These are phyloP conservation scores for Idaea biselata DNA, from an alignment of 2,888 invertebrate genomes.

Conservation along the genomic window DNA sequence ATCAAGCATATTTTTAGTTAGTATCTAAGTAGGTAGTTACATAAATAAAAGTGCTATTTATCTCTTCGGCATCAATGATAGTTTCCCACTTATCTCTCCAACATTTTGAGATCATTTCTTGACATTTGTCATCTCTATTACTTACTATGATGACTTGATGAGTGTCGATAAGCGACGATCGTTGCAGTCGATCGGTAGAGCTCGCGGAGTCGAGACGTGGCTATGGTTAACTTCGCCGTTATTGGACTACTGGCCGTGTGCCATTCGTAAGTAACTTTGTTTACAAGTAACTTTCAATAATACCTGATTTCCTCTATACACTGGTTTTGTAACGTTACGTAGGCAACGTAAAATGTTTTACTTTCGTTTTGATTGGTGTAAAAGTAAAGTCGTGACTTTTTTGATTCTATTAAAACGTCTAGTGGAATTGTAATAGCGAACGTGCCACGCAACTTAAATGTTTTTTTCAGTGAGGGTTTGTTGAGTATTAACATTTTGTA, in stretches of 20 bases:
- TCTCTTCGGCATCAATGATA: neutral
- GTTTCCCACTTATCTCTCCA: constrained; percentile 40
- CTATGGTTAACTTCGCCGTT: constrained; percentile 48
- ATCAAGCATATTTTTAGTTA: too few relatives aligned
- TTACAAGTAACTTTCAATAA: constrained; percentile 33
- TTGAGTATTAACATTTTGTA: neutral
- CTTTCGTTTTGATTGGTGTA: neutral
- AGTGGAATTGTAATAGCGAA: neutral
- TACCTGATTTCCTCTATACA: constrained; percentile 8
- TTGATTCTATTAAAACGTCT: neutral
- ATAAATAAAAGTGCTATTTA: neutral
- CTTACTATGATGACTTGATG: constrained; percentile 15
- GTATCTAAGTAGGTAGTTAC: too few relatives aligned
- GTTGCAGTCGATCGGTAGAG: constrained; percentile 44
- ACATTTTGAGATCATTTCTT: constrained; percentile 39
- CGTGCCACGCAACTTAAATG: neutral
- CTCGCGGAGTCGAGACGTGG: constrained; percentile 47
- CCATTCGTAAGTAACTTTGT: constrained; percentile 60
- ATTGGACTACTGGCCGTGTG: constrained; percentile 58
- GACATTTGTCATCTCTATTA: constrained; percentile 41
- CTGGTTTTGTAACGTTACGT: neutral
- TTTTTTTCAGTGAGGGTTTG: neutral
- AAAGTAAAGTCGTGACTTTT: neutral
- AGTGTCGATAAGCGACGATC: constrained; percentile 15
- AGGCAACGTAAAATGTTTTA: neutral